These are phyloP conservation scores for Luperina nickerlii DNA, from an alignment of 2,888 invertebrate species.

Conservation along the genomic window DNA sequence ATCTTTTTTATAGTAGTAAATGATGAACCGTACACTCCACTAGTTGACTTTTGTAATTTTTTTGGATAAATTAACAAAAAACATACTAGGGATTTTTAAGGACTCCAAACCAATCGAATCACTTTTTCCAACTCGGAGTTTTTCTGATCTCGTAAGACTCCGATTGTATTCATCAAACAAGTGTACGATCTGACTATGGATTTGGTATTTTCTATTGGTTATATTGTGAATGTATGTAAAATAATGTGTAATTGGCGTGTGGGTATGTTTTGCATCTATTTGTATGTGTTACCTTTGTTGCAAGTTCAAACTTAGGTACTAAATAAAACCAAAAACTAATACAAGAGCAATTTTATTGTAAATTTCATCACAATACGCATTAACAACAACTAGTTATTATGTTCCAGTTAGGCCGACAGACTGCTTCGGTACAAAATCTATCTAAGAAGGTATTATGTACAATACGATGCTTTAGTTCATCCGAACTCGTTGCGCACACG, in stretches of 20 bases:
- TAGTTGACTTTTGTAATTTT: neutral
- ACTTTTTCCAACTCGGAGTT: no score
- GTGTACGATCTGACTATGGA: neutral
- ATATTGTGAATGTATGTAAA: neutral
- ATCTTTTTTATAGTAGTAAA: neutral
- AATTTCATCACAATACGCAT: constrained; percentile 77
- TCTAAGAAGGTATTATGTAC: constrained; percentile 77
- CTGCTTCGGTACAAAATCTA: constrained; percentile 79
- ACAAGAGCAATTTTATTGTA: constrained; percentile 79
- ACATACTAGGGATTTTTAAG: neutral
- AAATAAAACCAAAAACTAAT: constrained; percentile 69
- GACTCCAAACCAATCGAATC: neutral
- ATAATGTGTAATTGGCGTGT: neutral
- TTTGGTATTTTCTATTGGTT: no score
- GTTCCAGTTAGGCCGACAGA: constrained; percentile 74
- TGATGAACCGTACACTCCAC: neutral
- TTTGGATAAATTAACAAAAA: neutral
- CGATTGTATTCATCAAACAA: neutral
- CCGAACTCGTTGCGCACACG: constrained; percentile 68
- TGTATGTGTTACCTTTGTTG: no score
- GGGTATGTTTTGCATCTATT: neutral
- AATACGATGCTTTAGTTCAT: constrained; percentile 69
- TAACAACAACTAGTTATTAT: constrained; percentile 81
- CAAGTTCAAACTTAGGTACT: neutral
- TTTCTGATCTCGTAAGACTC: no score